Base-by-base conservation (phyloP, 2,888 invertebrate species). In the Iphiclides podalirius region DNA sequence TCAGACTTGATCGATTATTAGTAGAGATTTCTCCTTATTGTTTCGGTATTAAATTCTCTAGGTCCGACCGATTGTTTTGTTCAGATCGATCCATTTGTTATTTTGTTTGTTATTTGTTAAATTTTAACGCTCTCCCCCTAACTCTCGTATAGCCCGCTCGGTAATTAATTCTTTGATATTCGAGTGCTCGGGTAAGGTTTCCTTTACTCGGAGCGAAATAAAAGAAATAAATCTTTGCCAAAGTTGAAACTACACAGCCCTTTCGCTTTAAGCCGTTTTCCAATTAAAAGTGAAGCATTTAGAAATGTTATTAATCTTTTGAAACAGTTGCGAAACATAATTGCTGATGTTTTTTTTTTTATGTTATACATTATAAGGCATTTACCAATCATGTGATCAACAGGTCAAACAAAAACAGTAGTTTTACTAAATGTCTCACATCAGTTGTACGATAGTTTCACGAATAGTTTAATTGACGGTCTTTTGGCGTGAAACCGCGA, bases 141-240 rank as follows among this genome's bases (percentile, higher is more conserved):
- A 44, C 28, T 43, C 44, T 50, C 43, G 43, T 49, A 48, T 46
- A 35, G 42, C 26, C 38, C 12, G 41, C 37, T 53, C 52, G 54
- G 53, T 57, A 53, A 61, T 63, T 60, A 63, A 62, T 62, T 57
- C 62, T 61, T 64, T 64, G 64, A 64, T 57, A 63, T 60, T 58
- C 46, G 54, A 60, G 57, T 54, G 31, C 42, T 34, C 23, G 43
- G 49, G 43, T 49, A 49, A 43, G 49, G 49, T 49, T 44, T 49
- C 49, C 49, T 43, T 49, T 44, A 38, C 39, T 43, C 38, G 9
- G 15, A 1, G 15, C 14, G 37, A 50, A 44, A 44, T 50, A 44
- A 50, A 50, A 44, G 39, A 44, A 17, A 44, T 35, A 35, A 39
- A 40, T 40, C 17, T 36, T 33, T 9, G 14, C 3, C 33, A 9